These are phyloP conservation scores for Octodon degus DNA, from an alignment of 2,113 vertebrate species.

Conservation along the genomic window DNA sequence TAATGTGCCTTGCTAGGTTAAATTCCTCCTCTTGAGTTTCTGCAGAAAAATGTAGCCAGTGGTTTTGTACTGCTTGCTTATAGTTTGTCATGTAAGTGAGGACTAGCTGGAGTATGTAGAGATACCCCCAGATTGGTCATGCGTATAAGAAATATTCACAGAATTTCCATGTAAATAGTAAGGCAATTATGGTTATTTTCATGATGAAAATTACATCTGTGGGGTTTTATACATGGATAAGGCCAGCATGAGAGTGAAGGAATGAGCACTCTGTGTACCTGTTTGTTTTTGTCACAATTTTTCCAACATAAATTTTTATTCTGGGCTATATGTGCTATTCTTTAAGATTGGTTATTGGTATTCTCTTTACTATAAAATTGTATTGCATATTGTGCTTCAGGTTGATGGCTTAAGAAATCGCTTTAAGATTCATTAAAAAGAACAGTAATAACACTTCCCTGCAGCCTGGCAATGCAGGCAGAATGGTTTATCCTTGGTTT, in stretches of 20 bases:
- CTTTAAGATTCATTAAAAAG: slow-evolving; percentile 12
- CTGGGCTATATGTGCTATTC: neutral
- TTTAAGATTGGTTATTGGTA: neutral
- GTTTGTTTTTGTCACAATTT: neutral
- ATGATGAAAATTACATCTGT: neutral
- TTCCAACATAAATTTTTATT: slow-evolving; percentile 10
- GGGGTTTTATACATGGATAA: neutral
- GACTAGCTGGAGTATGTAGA: neutral
- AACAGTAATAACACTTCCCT: neutral
- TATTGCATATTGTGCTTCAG: neutral
- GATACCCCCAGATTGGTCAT: neutral
- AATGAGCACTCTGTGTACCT: neutral
- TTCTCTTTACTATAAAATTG: slow-evolving; percentile 27
- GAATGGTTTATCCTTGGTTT: slow-evolving; percentile 36
- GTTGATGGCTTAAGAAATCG: neutral
- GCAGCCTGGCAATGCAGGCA: neutral
- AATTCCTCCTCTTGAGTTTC: neutral
- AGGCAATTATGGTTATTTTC: neutral
- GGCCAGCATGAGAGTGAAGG: neutral
- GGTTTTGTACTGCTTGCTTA: neutral
- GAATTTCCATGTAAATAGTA: neutral
- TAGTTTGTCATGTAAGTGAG: neutral
- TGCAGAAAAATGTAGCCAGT: neutral
- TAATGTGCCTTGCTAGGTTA: neutral
- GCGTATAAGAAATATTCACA: neutral